These are phyloP conservation scores for Sphaerodactylus townsendi DNA, from an alignment of 2,113 vertebrate species.

Conservation along the genomic window DNA sequence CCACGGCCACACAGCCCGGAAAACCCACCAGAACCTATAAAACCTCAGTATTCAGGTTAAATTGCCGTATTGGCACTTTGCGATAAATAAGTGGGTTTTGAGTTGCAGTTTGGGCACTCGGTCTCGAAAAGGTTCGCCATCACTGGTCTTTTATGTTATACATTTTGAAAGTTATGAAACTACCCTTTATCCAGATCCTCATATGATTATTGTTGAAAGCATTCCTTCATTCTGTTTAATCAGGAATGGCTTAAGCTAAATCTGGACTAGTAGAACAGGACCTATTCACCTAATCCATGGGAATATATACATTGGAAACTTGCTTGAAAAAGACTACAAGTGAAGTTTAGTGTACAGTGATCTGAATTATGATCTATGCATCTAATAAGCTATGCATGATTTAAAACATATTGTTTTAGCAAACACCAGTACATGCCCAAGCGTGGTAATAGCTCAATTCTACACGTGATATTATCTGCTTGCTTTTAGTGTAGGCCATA, in stretches of 20 bases:
- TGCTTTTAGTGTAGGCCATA: not conserved
- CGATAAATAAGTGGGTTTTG: too few species aligned
- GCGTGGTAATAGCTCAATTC: not conserved
- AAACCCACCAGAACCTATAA: too few species aligned
- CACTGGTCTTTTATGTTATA: too few species aligned
- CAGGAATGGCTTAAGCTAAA: not conserved
- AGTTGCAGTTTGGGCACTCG: too few species aligned
- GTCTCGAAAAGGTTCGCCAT: too few species aligned
- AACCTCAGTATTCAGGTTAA: too few species aligned
- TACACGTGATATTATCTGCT: not conserved
- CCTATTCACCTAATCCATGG: not conserved
- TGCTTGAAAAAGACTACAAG: not conserved
- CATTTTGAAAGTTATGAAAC: not conserved
- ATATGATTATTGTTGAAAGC: not conserved
- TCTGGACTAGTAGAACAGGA: too few species aligned
- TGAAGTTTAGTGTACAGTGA: not conserved
- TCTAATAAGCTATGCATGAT: not conserved
- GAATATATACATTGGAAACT: not conserved
- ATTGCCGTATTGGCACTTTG: too few species aligned
- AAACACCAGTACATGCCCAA: not conserved
- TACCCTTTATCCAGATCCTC: not conserved
- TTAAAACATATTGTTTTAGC: not conserved
- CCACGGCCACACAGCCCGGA: too few species aligned
- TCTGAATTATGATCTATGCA: not conserved
- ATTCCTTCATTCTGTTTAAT: not conserved